These are phyloP conservation scores for Hermetia illucens DNA, from an alignment of 1,140 invertebrate genomes.

Conservation along the genomic window DNA sequence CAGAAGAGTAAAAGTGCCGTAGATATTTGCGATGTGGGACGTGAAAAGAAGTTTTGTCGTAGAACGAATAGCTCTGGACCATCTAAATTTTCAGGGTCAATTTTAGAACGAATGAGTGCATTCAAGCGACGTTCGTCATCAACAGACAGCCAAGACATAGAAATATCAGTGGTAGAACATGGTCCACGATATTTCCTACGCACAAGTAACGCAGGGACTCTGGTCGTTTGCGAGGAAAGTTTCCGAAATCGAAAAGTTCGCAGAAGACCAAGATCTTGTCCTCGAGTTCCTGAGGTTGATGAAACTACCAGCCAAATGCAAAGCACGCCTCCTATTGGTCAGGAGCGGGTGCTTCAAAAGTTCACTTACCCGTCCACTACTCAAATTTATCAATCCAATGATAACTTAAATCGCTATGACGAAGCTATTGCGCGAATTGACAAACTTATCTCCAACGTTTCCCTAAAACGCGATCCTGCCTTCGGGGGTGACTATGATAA, in stretches of 20 bases:
- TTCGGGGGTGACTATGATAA: too few species aligned
- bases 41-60: conserved; percentile 5
- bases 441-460: too few species aligned
- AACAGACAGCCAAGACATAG: conserved; percentile 12
- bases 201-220: conserved; percentile 34
- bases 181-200: conserved; percentile 29
- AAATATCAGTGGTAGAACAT: conserved; percentile 7
- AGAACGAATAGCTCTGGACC: conserved; percentile 2
- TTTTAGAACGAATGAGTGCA: conserved; percentile 22
- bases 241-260: conserved; percentile 22
- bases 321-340: too few species aligned
- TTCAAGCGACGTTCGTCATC: conserved; percentile 21
- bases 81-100: conserved; percentile 10
- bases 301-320: too few species aligned
- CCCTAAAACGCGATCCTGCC: too few species aligned
- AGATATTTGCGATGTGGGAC: conserved; percentile 11
- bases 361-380: too few species aligned
- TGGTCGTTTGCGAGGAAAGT: conserved; percentile 33
- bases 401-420: too few species aligned
- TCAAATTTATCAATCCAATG: too few species aligned
- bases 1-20: conserved; percentile 1
- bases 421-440: too few species aligned
- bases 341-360: too few species aligned
- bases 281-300: too few species aligned
- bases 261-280: conserved; percentile 17